phyloP scores from a whole-genome alignment of 2,113 vertebrate genomes.

The Hyperoodon ampullatus region DNA sequence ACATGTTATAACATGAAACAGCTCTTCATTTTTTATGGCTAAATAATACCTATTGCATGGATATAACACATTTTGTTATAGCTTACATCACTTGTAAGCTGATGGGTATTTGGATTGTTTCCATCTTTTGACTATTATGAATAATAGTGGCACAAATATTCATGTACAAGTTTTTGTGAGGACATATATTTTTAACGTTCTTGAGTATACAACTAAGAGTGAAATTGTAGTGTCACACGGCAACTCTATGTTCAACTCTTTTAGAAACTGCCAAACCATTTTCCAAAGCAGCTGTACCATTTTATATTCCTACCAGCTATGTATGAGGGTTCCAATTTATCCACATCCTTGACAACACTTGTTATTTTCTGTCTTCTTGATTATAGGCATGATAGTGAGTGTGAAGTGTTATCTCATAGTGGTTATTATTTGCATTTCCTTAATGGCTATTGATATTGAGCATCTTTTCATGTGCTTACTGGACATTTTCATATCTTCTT shows the following conservation, averaged over 20 bases:
- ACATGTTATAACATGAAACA: not conserved
- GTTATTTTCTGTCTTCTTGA: constrained; percentile 7
- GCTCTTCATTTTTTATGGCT: not conserved
- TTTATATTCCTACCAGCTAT: not conserved
- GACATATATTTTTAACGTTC: not conserved
- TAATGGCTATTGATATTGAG: not conserved
- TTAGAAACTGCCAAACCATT: not conserved
- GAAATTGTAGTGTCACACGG: not conserved
- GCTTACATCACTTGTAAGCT: not conserved
- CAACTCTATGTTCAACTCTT: not conserved
- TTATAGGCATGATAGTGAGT: not conserved
- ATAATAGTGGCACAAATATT: not conserved
- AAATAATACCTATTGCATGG: not conserved
- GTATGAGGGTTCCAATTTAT: not conserved
- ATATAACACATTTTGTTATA: not conserved
- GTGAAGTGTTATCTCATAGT: not conserved
- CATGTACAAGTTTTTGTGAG: not conserved
- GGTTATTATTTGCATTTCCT: constrained; percentile 11
- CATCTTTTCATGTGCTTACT: not conserved
- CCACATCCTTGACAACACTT: not conserved
- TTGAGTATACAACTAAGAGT: not conserved
- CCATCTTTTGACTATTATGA: not conserved
- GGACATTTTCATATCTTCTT: not conserved
- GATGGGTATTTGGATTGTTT: not conserved
- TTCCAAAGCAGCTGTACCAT: not conserved